Evolutionary conservation across 2,113 vertebrate species (phyloP).

Genomic region (Pedetes capensis): DNA sequence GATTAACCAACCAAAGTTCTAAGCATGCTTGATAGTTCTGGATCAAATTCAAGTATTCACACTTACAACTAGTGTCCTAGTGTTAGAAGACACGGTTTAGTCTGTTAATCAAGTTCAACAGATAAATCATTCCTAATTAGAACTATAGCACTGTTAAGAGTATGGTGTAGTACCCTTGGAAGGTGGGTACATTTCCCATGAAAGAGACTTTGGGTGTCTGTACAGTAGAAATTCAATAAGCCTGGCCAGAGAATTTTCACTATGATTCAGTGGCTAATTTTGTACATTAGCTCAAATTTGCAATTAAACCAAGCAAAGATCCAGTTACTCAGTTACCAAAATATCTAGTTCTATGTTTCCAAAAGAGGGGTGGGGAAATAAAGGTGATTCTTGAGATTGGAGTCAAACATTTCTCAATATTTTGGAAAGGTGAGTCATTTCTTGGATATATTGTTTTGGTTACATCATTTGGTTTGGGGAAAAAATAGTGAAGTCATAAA

Average conservation of each 20-base stretch:
- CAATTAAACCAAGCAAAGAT: conserved; percentile 62
- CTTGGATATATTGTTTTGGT: conserved; percentile 51
- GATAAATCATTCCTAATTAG: conserved; percentile 52
- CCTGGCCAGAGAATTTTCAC: conserved; percentile 34
- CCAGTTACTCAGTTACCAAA: conserved; percentile 60
- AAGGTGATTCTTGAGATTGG: conserved; percentile 66
- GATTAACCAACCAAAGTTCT: conserved; percentile 67
- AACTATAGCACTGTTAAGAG: background rate
- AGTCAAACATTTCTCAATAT: conserved; percentile 65
- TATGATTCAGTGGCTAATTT: conserved; percentile 71
- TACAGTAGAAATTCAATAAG: conserved; percentile 41
- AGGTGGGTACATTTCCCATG: conserved; percentile 28
- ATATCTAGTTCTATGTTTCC: conserved; percentile 63
- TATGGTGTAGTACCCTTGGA: conserved; percentile 1
- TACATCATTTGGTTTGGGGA: conserved; percentile 31
- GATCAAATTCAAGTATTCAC: conserved; percentile 58
- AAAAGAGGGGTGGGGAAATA: conserved; percentile 28
- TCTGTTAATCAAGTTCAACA: background rate
- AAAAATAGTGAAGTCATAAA: conserved; percentile 36
- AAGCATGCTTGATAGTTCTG: conserved; percentile 52
- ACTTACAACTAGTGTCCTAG: conserved; percentile 37
- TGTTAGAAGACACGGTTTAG: conserved; percentile 52
- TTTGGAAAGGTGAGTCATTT: conserved; percentile 65
- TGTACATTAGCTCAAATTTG: conserved; percentile 67
- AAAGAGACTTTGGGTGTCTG: conserved; percentile 40